Evolutionary conservation across 2,113 vertebrate species (phyloP).

Genomic region (Semnornis frantzii): DNA sequence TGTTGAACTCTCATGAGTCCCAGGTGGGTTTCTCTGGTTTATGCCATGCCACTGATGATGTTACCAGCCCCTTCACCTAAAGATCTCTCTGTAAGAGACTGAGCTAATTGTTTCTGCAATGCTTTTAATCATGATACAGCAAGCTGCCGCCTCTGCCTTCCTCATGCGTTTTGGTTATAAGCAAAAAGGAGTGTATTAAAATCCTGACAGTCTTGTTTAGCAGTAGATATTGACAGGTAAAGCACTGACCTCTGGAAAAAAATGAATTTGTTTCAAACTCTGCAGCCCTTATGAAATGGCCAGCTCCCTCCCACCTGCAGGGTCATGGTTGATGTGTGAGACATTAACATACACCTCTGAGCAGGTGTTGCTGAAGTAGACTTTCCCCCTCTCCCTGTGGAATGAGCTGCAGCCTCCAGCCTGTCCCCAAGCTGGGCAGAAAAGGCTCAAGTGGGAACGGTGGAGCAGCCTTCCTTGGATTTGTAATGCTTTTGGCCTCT

Average conservation of each 20-base stretch:
- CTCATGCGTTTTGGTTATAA: not conserved
- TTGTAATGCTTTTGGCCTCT: not conserved
- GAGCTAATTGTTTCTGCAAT: not conserved
- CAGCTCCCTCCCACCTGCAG: not conserved
- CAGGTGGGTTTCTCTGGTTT: not conserved
- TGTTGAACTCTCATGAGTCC: not conserved
- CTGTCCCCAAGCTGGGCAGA: not conserved
- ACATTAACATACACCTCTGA: not conserved
- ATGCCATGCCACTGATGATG: rapidly evolving
- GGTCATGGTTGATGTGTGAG: rapidly evolving
- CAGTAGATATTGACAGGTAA: not conserved
- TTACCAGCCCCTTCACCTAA: not conserved
- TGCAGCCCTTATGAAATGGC: rapidly evolving
- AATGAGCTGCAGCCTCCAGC: not conserved
- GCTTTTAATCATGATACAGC: not conserved
- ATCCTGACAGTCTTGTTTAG: not conserved
- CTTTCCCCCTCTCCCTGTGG: not conserved
- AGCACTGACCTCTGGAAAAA: not conserved
- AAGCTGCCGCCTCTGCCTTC: not conserved
- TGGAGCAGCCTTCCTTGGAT: not conserved
- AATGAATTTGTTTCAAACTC: not conserved
- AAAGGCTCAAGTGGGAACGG: not conserved
- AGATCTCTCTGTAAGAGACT: not conserved
- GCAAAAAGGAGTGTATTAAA: not conserved
- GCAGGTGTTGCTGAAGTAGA: not conserved